Conservation (phyloP, 2,113 vertebrate species). For the Gallinago jamesoni region DNA sequence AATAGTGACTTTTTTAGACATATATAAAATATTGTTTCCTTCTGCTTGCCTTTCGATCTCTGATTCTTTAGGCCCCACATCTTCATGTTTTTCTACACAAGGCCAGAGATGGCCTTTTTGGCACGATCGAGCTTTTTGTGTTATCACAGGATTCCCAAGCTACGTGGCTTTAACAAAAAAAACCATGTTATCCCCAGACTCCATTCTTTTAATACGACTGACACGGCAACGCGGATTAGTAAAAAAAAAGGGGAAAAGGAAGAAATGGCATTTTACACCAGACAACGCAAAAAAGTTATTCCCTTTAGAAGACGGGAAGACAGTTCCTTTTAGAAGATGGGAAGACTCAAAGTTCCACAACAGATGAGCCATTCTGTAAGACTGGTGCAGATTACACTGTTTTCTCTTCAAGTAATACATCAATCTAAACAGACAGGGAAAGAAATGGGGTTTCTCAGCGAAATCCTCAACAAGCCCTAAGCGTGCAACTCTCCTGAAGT, state of each 20-base stretch:
- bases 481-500: background rate
- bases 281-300: background rate
- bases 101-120: background rate
- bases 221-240: background rate
- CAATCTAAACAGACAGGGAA: background rate
- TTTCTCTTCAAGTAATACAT: background rate
- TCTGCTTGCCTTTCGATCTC: background rate
- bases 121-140: fast-evolving
- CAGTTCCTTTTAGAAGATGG: background rate
- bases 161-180: background rate
- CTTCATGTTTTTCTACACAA: background rate
- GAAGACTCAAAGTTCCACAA: background rate
- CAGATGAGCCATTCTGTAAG: background rate
- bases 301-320: background rate
- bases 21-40: background rate
- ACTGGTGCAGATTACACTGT: background rate
- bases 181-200: background rate
- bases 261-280: background rate
- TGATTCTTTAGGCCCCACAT: background rate
- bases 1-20: background rate
- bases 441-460: background rate
- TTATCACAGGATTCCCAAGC: background rate
- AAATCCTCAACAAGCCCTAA: background rate
- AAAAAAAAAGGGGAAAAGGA: background rate
- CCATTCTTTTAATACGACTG: background rate